These are phyloP conservation scores for Gymnoscopelus braueri DNA, from an alignment of 2,797 vertebrate species.

Conservation along the genomic window DNA sequence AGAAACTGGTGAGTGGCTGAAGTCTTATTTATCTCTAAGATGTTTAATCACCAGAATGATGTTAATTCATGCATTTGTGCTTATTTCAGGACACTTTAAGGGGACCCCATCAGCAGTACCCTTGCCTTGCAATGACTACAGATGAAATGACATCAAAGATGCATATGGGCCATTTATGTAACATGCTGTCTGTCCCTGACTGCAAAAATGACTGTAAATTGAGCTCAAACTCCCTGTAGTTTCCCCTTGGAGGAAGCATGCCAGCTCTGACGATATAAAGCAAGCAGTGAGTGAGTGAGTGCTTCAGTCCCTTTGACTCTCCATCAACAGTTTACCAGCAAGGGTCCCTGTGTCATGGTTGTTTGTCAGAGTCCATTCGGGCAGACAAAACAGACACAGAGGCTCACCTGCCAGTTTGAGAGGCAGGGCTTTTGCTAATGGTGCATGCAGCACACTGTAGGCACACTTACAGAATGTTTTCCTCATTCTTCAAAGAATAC, in stretches of 20 bases:
- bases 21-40: not conserved
- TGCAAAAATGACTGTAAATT: constrained; percentile 16
- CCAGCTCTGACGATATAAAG: constrained; percentile 28
- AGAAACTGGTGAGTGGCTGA: not conserved
- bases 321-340: constrained; percentile 21
- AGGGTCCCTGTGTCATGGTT: constrained; percentile 10
- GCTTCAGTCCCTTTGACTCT: constrained; percentile 13
- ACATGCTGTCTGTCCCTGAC: not conserved
- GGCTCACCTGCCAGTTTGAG: constrained; percentile 4
- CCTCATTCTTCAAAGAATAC: constrained; percentile 8
- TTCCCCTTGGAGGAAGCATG: not conserved
- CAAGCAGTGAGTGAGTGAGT: constrained; percentile 23
- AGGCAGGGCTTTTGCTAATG: constrained; percentile 8
- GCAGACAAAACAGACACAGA: constrained; percentile 17
- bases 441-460: not conserved
- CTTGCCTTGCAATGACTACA: not conserved
- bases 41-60: not conserved
- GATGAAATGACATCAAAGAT: not conserved
- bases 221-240: not conserved
- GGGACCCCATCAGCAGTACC: not conserved
- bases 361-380: constrained; percentile 13
- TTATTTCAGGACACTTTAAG: not conserved
- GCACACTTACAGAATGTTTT: not conserved
- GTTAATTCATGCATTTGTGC: not conserved
- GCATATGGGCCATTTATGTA: not conserved